These are phyloP conservation scores for Cardiocondyla obscurior DNA, from an alignment of 1,140 invertebrate species.

Conservation along the genomic window DNA sequence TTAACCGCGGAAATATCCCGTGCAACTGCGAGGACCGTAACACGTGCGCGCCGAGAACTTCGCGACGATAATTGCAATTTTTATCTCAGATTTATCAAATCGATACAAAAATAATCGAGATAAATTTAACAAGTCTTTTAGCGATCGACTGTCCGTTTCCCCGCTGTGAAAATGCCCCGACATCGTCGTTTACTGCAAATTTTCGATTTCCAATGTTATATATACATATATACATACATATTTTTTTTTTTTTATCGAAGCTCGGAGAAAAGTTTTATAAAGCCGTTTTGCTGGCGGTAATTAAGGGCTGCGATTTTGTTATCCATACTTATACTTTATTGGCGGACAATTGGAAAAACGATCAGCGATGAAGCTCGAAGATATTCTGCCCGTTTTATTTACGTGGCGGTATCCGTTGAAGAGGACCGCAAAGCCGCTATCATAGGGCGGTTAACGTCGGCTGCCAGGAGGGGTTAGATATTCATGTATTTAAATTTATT, in stretches of 20 bases:
- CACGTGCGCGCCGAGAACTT: not conserved
- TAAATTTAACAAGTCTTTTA: not conserved
- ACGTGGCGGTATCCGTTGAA: conserved; percentile 53
- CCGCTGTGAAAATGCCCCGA: not conserved
- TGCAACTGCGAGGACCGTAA: not conserved
- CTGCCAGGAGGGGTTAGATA: conserved; percentile 74
- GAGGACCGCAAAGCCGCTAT: conserved; percentile 60
- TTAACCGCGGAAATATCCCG: conserved; percentile 33
- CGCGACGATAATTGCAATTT: not conserved
- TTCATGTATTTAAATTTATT: conserved; percentile 84
- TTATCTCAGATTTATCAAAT: not conserved
- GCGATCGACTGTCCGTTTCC: not conserved
- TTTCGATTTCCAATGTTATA: not conserved
- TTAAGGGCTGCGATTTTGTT: not conserved
- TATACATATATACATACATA: no score
- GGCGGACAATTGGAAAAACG: not conserved
- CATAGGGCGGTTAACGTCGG: conserved; percentile 32
- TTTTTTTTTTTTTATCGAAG: no score
- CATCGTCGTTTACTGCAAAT: not conserved
- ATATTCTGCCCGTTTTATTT: conserved; percentile 19
- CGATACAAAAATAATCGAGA: not conserved
- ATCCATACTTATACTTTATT: not conserved
- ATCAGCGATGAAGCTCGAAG: not conserved
- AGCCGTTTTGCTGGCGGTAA: not conserved
- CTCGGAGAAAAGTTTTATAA: not conserved